Base-by-base conservation (phyloP, 2,888 invertebrate genomes). In the Cerastoderma edule region DNA sequence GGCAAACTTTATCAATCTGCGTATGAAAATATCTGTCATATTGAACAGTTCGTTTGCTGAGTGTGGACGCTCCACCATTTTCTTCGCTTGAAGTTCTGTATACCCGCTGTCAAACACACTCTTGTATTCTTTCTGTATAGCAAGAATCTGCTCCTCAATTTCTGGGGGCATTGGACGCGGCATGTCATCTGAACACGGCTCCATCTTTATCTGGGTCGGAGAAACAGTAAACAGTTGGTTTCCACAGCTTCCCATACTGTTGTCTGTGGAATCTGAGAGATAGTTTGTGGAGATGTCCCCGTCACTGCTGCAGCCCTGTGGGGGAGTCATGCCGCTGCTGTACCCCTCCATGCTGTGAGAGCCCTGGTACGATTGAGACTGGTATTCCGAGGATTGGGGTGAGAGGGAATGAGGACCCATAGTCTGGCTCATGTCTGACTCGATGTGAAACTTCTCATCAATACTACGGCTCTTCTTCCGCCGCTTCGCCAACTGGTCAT, bases 1-100 rank as follows among this genome's bases (percentile, higher is more conserved):
- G 10, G 94, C 93, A 94, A 95, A 94, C 85, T 94, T 93, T 68
- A 95, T 94, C 24, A 94, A 92, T 68, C 98, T 94, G 75, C 98
- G 94, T 85, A 99, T 97, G 70, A 90, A 91, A 67, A 88, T 85
- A 67, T 90, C 89, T 27, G 90, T 90, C 86, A 90, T 87, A 78
- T 89, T 90, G 77, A 89, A 89, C 24, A 90, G 83, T 64, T 89
- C 89, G 80, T 85, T 86, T 6, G 89, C 83, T 60, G 80, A 83
- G 39, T 83, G 80, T n/a, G 89, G 88, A 66, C 85, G 85, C 46
- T 82, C 75, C 22, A 84, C 80, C 13, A 90, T 67, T 67, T 86
- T 87, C 44, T 75, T 81, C 2, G 80, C 78, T 71, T 89, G 87
- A 10, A 85, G 80, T n/a, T 80, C 83, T 4, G 83, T 81, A 69